Conservation (phyloP, 2,113 vertebrate species). For the Otis tarda region DNA sequence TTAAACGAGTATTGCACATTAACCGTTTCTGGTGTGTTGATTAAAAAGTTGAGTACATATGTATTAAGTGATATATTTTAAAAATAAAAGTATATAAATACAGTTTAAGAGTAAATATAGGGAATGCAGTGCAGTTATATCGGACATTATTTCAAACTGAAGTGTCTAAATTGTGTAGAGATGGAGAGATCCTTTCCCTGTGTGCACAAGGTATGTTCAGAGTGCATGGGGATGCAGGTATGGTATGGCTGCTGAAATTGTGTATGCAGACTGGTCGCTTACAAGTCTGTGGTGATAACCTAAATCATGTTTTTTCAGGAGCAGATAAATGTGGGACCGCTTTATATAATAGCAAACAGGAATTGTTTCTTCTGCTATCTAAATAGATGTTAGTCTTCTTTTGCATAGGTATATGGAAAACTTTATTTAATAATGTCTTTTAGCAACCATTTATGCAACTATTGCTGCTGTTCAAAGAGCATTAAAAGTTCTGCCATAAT, state of each 20-base stretch:
- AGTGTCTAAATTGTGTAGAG: not conserved
- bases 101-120: not conserved
- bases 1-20: not conserved
- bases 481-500: not conserved
- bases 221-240: not conserved
- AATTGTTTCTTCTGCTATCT: not conserved
- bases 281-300: not conserved
- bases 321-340: not conserved
- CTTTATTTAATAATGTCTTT: not conserved
- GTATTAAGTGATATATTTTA: not conserved
- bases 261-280: not conserved
- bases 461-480: not conserved
- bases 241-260: not conserved
- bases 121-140: too few species aligned
- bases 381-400: not conserved
- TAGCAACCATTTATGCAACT: not conserved
- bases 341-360: not conserved
- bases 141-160: not conserved
- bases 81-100: not conserved
- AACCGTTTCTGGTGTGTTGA: not conserved
- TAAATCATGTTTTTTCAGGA: not conserved
- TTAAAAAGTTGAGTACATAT: not conserved
- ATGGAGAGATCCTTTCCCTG: not conserved
- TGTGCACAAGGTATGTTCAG: not conserved
- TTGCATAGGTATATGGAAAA: not conserved